Evolutionary conservation across 2,797 vertebrate genomes (phyloP).

Genomic region (Sebastolobus altivelis): DNA sequence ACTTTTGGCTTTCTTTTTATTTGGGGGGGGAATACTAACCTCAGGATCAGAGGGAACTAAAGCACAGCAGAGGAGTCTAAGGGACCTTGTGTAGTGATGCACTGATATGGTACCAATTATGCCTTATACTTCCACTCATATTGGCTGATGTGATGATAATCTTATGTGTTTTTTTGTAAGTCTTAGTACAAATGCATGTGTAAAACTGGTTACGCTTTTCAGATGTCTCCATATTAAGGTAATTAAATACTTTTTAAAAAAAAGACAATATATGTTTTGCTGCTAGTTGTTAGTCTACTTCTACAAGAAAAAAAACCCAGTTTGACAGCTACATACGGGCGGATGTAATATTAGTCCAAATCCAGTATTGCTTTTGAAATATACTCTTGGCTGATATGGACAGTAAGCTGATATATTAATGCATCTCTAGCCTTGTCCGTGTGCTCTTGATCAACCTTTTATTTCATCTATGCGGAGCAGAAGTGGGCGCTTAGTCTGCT

Average conservation of each 20-base stretch:
- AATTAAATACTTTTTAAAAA: slow-evolving; percentile 36
- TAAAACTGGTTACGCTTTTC: slow-evolving; percentile 43
- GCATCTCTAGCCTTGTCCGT: slow-evolving; percentile 47
- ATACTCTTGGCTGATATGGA: slow-evolving; percentile 48
- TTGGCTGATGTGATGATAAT: slow-evolving; percentile 27
- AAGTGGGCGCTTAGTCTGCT: slow-evolving; percentile 27
- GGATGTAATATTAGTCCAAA: slow-evolving; percentile 37
- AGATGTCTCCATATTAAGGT: slow-evolving; percentile 44
- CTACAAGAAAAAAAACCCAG: slow-evolving; percentile 22
- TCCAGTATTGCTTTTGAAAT: slow-evolving; percentile 66
- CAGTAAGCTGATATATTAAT: slow-evolving; percentile 31
- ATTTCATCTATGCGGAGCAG: slow-evolving; percentile 17
- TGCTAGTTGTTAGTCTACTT: slow-evolving; percentile 41
- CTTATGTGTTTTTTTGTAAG: slow-evolving; percentile 36
- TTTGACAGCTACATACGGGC: slow-evolving; percentile 49
- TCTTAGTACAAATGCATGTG: slow-evolving; percentile 55
- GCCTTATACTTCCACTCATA: slow-evolving; percentile 19
- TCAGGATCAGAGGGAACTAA: slow-evolving; percentile 28
- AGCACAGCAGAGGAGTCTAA: slow-evolving; percentile 36
- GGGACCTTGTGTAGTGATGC: slow-evolving; percentile 29
- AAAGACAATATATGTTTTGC: slow-evolving; percentile 46
- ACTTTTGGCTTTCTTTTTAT: slow-evolving; percentile 32
- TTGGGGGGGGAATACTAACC: slow-evolving; percentile 1
- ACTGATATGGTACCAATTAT: slow-evolving; percentile 43
- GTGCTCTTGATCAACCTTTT: slow-evolving; percentile 58